A percentile compares a stretch with the other conserved stretches of the same genome.
Evolutionary conservation across 2,888 invertebrate species (phyloP).

Genomic region (Cheilosia vernalis): DNA sequence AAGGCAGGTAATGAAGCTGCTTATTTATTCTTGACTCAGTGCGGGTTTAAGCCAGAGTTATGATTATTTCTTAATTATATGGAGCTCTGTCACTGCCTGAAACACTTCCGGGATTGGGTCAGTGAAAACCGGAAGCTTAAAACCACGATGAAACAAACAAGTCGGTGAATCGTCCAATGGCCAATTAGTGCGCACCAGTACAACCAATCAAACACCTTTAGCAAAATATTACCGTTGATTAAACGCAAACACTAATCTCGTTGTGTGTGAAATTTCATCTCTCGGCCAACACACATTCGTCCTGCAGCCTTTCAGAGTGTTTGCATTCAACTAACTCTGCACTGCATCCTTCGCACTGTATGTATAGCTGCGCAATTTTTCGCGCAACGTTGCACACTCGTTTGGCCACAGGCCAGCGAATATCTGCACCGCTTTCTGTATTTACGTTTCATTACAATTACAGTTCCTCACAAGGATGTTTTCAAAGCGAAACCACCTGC

Average conservation of each 20-base stretch:
- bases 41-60: too few relatives aligned
- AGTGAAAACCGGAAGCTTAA: too few relatives aligned
- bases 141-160: too few relatives aligned
- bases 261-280: slow-evolving; percentile 12
- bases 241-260: slow-evolving; percentile 47
- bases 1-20: too few relatives aligned
- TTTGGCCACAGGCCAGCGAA: slow-evolving; percentile 15
- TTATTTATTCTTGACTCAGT: too few relatives aligned
- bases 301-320: slow-evolving; percentile 19
- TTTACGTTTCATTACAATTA: slow-evolving; percentile 30
- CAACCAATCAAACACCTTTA: slow-evolving; percentile 11
- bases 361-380: slow-evolving; percentile 8
- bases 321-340: slow-evolving; percentile 19
- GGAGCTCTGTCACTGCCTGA: too few relatives aligned
- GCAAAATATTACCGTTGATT: slow-evolving; percentile 34
- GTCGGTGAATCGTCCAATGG: too few relatives aligned
- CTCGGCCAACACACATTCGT: slow-evolving; percentile 9
- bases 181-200: background rate
- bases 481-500: background rate
- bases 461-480: background rate
- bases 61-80: too few relatives aligned
- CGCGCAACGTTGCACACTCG: slow-evolving; percentile 12
- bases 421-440: background rate
- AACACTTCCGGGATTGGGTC: too few relatives aligned
- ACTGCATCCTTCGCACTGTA: background rate